Base-by-base conservation (phyloP, 2,113 vertebrate species). In the Tragulus kanchil region DNA sequence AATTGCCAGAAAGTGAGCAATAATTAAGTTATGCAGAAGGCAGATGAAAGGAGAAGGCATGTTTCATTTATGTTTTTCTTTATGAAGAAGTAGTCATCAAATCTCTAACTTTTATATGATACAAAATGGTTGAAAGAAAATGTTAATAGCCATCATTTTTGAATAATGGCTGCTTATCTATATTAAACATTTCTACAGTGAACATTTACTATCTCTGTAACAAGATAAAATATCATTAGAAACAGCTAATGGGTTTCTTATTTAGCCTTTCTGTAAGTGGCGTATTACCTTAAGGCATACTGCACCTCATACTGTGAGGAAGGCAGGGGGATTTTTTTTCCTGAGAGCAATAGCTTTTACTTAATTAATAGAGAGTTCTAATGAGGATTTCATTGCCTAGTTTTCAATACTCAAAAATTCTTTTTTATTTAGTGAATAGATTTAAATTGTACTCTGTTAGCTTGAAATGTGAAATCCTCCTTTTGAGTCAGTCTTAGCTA, bases 291-390 rank as follows among this genome's bases (percentile, higher is more conserved):
- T 52, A 56, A 94, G 94, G 93, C 69, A 31, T 25, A 2, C 50
- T 56, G 42, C 11, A 54, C 82, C 91, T 96, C 94, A 86, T 3
- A 61, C 93, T 97, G 89, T 95, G 95, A 97, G 64, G 11, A 93
- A 93, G 91, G 54, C 59, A 73, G 71, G 77, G 77, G 12, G 59
- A 23, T 84, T 95, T 79, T 87, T 90, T 93, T 94, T 92, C 36
- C 92, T 93, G 93, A 92, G 48, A 96, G 50, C 89, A 61, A 86
- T 92, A 56, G 36, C 65, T 64, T 98, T 90, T 92, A 92, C 85
- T 96, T 97, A 96, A 97, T 97, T 95, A 93, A 94, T 93, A 94
- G 96, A 69, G 89, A 71, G 86, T 94, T 93, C 84, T 97, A 97
- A 94, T 96, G 89, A 97, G 94, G 82, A 85, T 89, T 79, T 93